phyloP scores from a whole-genome alignment of 2,888 invertebrate species.

The Apamea anceps region DNA sequence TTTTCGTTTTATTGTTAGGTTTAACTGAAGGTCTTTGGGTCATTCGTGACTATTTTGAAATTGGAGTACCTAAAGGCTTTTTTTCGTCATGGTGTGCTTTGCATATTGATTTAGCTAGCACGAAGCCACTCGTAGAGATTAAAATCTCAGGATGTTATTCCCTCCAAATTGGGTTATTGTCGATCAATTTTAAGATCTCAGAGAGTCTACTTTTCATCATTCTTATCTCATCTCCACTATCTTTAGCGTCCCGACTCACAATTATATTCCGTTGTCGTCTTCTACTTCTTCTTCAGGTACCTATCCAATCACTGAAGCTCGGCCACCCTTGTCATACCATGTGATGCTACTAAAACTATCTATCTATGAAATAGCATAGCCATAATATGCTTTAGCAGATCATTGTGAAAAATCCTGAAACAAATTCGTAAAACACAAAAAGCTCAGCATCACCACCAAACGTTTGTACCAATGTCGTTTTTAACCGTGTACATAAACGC shows the following conservation, averaged over 20 bases:
- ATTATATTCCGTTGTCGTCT: not conserved
- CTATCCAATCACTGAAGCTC: not conserved
- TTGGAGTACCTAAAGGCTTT: constrained; percentile 37
- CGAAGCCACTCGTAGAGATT: constrained; percentile 4
- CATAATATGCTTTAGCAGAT: no score
- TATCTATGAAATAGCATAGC: no score
- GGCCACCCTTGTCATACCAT: not conserved
- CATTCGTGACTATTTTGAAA: constrained; percentile 61
- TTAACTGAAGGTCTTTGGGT: constrained; percentile 59
- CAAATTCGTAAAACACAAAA: constrained; percentile 20
- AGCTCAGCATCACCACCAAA: constrained; percentile 21
- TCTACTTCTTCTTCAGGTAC: not conserved
- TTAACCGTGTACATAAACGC: constrained; percentile 66
- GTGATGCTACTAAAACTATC: not conserved
- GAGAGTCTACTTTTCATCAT: not conserved
- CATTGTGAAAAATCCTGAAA: not conserved
- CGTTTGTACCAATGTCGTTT: constrained; percentile 29
- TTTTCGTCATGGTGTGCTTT: constrained; percentile 30
- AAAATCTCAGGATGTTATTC: not conserved
- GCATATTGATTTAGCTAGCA: constrained; percentile 21
- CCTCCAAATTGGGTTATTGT: not conserved
- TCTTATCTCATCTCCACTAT: not conserved
- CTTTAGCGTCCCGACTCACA: not conserved
- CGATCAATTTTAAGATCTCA: not conserved
- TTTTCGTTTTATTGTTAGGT: constrained; percentile 61